Base-by-base conservation (phyloP, 2,113 vertebrate genomes). In the Ailurus styani region DNA sequence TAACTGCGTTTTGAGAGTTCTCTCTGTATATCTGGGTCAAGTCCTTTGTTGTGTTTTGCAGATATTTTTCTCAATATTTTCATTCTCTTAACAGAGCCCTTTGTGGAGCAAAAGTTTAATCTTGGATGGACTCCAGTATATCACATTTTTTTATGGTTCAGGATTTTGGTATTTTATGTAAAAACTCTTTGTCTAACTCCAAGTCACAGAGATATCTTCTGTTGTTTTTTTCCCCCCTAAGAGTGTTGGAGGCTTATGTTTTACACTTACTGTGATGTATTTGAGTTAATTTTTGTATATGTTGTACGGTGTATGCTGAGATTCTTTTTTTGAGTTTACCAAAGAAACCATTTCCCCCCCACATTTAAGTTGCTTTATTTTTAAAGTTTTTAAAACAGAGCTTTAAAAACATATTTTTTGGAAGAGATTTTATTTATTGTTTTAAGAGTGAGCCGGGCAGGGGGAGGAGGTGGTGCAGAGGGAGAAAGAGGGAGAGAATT, bases 261-360 rank as follows among this genome's bases (percentile, higher is more conserved):
- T 90, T 66, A 66, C 0, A 21, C 17, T 66, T 64, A 27, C 25
- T 27, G 0, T 45, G 23, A 27, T 7, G 29, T 9, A 11, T 25
- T 45, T 66, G 45, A 31, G 17, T 66, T 66, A 40, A 68, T 34
- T 81, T 79, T 79, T 81, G 29, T 54, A 11, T 66, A 40, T 42
- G 21, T 20, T 81, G 12, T 91, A 3, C 5, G 11, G 13, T 54
- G 52, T 54, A 52, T 29, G n/a, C 29, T 68, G 77, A 55, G 50
- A 17, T 70, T 91, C 60, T 82, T 91, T 79, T 79, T 91, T 52
- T 66, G 34, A 91, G n/a, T 91, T 91, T 68, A 34, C 27, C 11
- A 17, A 54, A 68, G 15, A 91, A 42, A 42, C 17, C 17, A 17
- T 15, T 79, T 87, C 54, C 7, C 42, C 29, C 50, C 31, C 21